Base-by-base conservation (phyloP, 2,797 vertebrate genomes). In the Hyperoplus immaculatus region DNA sequence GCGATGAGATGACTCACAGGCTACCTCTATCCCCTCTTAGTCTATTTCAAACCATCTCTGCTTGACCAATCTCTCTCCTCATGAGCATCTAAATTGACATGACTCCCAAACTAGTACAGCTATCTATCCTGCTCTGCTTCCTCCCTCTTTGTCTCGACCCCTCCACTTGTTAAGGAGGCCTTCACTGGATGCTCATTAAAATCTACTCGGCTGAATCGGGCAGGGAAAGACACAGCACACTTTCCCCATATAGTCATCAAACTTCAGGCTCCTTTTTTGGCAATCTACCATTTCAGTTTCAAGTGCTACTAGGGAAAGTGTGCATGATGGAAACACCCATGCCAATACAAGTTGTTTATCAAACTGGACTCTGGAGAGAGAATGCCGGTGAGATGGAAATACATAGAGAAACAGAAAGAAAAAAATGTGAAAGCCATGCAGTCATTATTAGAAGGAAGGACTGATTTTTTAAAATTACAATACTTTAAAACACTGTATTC, bases 151-250 rank as follows among this genome's bases (percentile, higher is more conserved):
- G 55, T 81, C 50, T 55, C 75, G 13, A 13, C 39, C 45, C 39
- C 18, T 67, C 71, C 51, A 64, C 67, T 72, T 74, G 75, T 79
- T 81, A 72, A 84, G 77, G 49, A 78, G 58, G 36, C 66, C 63
- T 81, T 69, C 73, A 70, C 61, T 3, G 55, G 63, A 75, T 77
- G 75, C 82, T 91, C 82, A 88, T 91, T 89, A 89, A 87, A 91
- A 82, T 81, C 78, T 63, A 63, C 80, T 83, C 80, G 68, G 80
- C 77, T 80, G 74, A 84, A 82, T 76, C 45, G 64, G 78, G 86
- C 82, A 71, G 72, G 56, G 55, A 65, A 53, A 70, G 57, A 71
- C 56, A 79, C 9, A 4, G 60, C 49, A 74, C 49, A 76, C 56
- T 74, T 72, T 60, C 36, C 18, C 70, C 54, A 51, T 45, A 36